These are phyloP conservation scores for Drosophila persimilis DNA, from an alignment of 1,140 invertebrate species.

Conservation along the genomic window DNA sequence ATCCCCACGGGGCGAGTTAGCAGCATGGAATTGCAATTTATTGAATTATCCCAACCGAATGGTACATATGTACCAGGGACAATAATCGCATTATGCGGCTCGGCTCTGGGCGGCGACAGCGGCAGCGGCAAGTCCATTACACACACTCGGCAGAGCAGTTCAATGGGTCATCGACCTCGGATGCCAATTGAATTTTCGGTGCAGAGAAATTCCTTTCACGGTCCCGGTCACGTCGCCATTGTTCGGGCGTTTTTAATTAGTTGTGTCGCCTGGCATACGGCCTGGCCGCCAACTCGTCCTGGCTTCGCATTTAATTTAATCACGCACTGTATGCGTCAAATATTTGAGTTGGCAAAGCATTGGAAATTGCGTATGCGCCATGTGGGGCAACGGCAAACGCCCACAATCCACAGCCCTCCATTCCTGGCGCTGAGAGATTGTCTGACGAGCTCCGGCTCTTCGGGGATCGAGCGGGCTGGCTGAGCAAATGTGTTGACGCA, in stretches of 20 bases:
- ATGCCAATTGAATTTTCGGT: conserved; percentile 43
- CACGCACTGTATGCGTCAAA: conserved; percentile 73
- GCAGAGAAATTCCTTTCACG: conserved; percentile 39
- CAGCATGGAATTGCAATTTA: conserved; percentile 70
- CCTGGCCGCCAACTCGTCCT: conserved; percentile 22
- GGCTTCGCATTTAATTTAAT: conserved; percentile 71
- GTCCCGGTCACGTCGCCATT: conserved; percentile 48
- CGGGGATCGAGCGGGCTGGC: conserved; percentile 38
- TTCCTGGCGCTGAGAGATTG: conserved; percentile 20
- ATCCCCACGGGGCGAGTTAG: conserved; percentile 45
- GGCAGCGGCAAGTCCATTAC: conserved; percentile 29
- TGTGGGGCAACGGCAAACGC: conserved; percentile 33
- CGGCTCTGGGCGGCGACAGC: background rate
- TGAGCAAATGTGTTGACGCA: conserved; percentile 78
- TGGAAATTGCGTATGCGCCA: conserved; percentile 73
- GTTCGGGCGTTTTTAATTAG: conserved; percentile 75
- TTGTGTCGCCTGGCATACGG: conserved; percentile 54
- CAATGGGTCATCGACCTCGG: conserved; percentile 46
- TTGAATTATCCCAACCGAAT: conserved; percentile 59
- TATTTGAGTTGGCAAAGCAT: conserved; percentile 64
- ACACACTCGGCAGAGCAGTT: conserved; percentile 17
- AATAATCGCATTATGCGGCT: conserved; percentile 70
- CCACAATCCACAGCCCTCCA: too few relatives aligned
- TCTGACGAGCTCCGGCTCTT: conserved; percentile 31
- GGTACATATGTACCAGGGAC: conserved; percentile 48